A percentile compares a stretch with the other conserved stretches of the same genome.
phyloP scores from a whole-genome alignment of 2,113 vertebrate species.

The Clarias magur region DNA sequence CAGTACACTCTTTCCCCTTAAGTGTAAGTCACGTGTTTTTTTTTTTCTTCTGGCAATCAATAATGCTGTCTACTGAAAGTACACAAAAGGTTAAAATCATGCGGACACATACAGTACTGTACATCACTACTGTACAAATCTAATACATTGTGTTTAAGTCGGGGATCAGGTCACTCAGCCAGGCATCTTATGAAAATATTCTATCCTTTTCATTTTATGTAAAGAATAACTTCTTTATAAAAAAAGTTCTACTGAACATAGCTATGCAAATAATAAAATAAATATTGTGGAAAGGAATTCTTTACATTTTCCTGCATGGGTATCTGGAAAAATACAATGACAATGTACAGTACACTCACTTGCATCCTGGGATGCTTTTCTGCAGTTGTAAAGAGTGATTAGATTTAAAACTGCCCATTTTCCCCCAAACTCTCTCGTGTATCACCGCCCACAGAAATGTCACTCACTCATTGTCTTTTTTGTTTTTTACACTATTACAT shows the following conservation, averaged over 20 bases:
- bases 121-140: background rate
- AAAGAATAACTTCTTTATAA: background rate
- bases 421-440: no score
- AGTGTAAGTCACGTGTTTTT: background rate
- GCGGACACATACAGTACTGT: background rate
- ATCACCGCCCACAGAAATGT: no score
- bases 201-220: background rate
- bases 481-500: no score
- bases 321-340: background rate
- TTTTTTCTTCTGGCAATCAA: conserved; percentile 1
- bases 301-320: background rate
- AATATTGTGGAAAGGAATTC: background rate
- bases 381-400: no score
- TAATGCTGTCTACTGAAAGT: conserved; percentile 19
- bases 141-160: background rate
- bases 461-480: no score
- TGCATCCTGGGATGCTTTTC: no score
- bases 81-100: background rate
- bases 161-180: background rate
- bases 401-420: no score
- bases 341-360: background rate
- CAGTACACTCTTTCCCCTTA: background rate
- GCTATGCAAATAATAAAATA: background rate
- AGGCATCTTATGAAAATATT: background rate
- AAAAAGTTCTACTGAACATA: background rate